Conservation (phyloP, 2,797 vertebrate genomes). For the Pangasius sanitwongsei region DNA sequence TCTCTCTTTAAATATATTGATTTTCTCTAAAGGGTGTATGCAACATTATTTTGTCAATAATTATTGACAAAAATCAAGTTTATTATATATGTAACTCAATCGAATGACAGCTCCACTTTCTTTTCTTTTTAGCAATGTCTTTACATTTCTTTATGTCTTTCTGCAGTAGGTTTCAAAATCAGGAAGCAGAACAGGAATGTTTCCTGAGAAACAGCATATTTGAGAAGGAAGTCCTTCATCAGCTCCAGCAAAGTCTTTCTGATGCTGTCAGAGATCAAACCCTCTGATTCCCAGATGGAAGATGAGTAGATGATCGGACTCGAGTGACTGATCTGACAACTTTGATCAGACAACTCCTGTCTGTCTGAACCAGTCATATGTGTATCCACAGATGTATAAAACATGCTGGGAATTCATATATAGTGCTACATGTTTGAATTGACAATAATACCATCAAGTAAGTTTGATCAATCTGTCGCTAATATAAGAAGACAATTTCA, state of each 20-base stretch:
- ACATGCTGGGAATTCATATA: not conserved
- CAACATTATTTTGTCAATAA: too few species aligned
- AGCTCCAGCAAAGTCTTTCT: not conserved
- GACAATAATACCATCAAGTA: not conserved
- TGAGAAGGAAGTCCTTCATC: conserved; percentile 2
- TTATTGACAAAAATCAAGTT: too few species aligned
- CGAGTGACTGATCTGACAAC: not conserved
- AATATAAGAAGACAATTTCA: not conserved
- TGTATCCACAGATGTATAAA: conserved; percentile 16
- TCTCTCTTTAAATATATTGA: too few species aligned
- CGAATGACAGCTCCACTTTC: not conserved
- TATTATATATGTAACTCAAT: not conserved
- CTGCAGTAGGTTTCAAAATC: not conserved
- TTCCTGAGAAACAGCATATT: conserved; percentile 12
- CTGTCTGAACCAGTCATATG: not conserved
- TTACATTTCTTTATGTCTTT: not conserved
- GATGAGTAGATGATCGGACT: not conserved
- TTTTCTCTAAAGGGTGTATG: too few species aligned
- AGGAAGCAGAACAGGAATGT: not conserved
- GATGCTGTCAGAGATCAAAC: conserved; percentile 3
- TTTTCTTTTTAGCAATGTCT: not conserved
- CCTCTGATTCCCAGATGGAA: not conserved
- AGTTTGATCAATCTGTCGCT: too few species aligned
- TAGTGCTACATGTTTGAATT: too few species aligned
- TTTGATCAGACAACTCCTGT: not conserved